A percentile compares a stretch with the other conserved stretches of the same genome.
These are phyloP conservation scores for Coregonus sp. DNA, from an alignment of 2,797 vertebrate genomes.

Conservation along the genomic window DNA sequence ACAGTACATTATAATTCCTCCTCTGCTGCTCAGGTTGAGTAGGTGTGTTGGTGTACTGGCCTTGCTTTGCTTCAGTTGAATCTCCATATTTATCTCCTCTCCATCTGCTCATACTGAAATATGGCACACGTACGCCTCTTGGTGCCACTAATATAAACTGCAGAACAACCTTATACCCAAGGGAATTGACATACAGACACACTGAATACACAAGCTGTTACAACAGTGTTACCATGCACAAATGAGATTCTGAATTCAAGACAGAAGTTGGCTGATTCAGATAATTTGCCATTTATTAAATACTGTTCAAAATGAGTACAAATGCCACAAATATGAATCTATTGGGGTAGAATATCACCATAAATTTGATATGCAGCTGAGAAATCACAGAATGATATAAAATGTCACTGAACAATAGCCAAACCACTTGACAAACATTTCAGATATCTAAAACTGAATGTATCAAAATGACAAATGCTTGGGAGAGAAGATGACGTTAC, in stretches of 20 bases:
- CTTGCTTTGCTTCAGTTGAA: not conserved
- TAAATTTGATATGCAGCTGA: conserved; percentile 48
- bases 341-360: conserved; percentile 32
- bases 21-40: not conserved
- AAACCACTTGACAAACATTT: conserved; percentile 66
- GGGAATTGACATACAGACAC: not conserved
- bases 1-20: not conserved
- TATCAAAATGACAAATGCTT: conserved; percentile 67
- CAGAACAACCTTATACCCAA: conserved; percentile 29
- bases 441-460: conserved; percentile 69
- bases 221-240: not conserved
- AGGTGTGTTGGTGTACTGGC: not conserved
- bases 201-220: not conserved
- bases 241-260: conserved; percentile 39
- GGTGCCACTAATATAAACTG: conserved; percentile 36
- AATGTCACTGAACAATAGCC: conserved; percentile 69
- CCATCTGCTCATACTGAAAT: conserved; percentile 12
- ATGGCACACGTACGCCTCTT: conserved; percentile 33
- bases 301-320: conserved; percentile 71
- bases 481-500: conserved; percentile 48
- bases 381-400: conserved; percentile 58
- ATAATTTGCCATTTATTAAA: conserved; percentile 78
- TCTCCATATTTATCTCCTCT: not conserved
- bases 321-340: conserved; percentile 60
- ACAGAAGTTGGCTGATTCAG: conserved; percentile 62